Evolutionary conservation across 2,888 invertebrate genomes (phyloP), one percentile per base, ranked within the genome.

Genomic region (Candidula unifasciata): DNA sequence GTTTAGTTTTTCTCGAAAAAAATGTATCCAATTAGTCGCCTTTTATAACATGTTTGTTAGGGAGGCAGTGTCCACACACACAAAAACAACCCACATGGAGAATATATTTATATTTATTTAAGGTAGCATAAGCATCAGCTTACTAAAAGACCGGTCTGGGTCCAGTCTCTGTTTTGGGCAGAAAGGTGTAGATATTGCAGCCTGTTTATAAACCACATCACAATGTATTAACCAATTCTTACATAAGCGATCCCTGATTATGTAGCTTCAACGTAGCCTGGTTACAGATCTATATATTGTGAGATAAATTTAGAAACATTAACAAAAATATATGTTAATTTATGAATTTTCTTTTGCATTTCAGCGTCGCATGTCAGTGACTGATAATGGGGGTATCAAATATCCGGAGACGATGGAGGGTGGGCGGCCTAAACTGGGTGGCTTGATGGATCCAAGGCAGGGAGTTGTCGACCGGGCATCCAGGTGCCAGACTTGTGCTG

Each of bases 361-460:
- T 89, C 94, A 98, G 98, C 96, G 98, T 86, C 97, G 98, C 76
- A 98, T 98, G 98, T 99, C 99, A 83, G 99, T 99, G 89, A 93
- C 93, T 13, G 98, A 98, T 93, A 74, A 84, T 84, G 98, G 98
- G 88, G 99, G 99, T 87, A 97, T 99, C 89, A 96, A 96, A 93
- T 99, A 97, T 94, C 96, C 99, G 2, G 99, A 99, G 95, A 98
- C 99, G 0, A 97, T 98, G 96, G 99, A 99, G 95, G 98, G 98
- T 79, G 99, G 99, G 35, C 96, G 99, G 74, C 99, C 99, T 0
- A 99, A 99, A 94, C 94, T 99, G 86, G 98, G 99, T 0, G 99
- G 99, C 54, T 96, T 99, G 88, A 99, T 99, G 99, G 99, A 99
- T 94, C 99, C 99, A 0, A 95, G 99, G 83, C 99, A 99, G 95